Base-by-base conservation (phyloP, 2,113 vertebrate genomes). In the Columba janthina region DNA sequence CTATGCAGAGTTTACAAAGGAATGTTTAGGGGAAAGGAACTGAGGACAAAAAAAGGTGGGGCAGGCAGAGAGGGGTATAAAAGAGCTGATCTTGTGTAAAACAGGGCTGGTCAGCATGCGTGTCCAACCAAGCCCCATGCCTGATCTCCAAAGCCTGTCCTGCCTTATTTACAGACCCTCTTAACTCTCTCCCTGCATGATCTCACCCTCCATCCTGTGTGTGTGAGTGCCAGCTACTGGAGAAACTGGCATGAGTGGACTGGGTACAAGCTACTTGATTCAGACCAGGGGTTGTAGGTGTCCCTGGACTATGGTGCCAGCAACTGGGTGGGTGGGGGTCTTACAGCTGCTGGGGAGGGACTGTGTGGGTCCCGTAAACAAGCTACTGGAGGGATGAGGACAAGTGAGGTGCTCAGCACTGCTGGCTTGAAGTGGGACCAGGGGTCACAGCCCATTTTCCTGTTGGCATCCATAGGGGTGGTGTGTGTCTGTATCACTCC, bases 291-390 rank as follows among this genome's bases (percentile, higher is more conserved):
- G 2, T 46, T 24, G 3, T 53, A n/a, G 14, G 10, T 53, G 13
- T 4, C 26, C 32, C 29, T 65, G 8, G 46, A 24, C 28, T 42
- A 6, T 10, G 4, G 36, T 58, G 28, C 7, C 26, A 89, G 32
- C 9, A 87, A 25, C 16, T 25, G 16, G 0, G 6, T 25, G 3
- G 0, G 9, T 34, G 24, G 12, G 7, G 2, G 4, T 40, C 36
- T 42, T 83, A 9, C 25, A 69, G 28, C 6, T 71, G 21, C 69
- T 48, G 22, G 2, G 12, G 3, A 5, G 8, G n/a, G 66, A 32
- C 2, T 2, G 6, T 7, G 15, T 80, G 12, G 50, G 18, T 72
- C 34, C 26, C 8, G 1, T 53, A 82, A 85, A 71, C 0, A 5
- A 24, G 8, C 15, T 71, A 3, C 11, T 44, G 24, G 24, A 40